Conservation (phyloP, 2,797 vertebrate genomes). For the Uromys caudimaculatus region DNA sequence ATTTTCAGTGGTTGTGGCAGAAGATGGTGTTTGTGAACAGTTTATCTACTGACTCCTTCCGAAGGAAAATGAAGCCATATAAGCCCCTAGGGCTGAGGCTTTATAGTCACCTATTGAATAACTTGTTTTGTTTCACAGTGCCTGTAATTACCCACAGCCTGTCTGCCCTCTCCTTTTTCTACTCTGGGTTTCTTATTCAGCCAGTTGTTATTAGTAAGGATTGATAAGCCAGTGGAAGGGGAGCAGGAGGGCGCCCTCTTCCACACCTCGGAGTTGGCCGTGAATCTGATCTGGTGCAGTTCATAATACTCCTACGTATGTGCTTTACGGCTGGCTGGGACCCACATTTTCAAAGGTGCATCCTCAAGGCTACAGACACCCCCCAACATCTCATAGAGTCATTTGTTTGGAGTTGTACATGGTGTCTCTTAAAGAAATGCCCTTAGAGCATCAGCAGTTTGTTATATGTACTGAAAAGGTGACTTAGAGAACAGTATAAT, state of each 20-base stretch:
- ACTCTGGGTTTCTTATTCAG: slow-evolving; percentile 32
- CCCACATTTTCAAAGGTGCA: background rate
- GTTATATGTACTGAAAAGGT: slow-evolving; percentile 24
- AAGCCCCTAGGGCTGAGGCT: background rate
- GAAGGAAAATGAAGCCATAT: background rate
- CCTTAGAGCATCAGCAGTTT: background rate
- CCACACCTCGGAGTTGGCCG: background rate
- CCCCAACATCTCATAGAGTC: background rate
- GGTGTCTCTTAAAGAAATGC: background rate
- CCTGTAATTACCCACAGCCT: slow-evolving; percentile 21
- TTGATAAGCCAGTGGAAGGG: background rate
- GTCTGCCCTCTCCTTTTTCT: background rate
- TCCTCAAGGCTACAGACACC: background rate
- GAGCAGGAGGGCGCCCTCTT: background rate
- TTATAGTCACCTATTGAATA: slow-evolving; percentile 20
- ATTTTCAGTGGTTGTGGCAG: slow-evolving; percentile 29
- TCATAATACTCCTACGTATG: background rate
- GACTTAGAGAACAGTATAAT: slow-evolving; percentile 10
- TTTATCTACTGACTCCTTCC: background rate
- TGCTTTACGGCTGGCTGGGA: background rate
- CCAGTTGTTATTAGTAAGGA: slow-evolving; percentile 10
- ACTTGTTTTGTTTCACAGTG: slow-evolving; percentile 43
- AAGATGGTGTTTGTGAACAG: background rate
- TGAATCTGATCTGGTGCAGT: background rate
- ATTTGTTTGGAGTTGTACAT: slow-evolving; percentile 17